A percentile compares a stretch with the other conserved stretches of the same genome.
phyloP scores from a whole-genome alignment of 2,888 invertebrate genomes.

The Papilio demoleus region DNA sequence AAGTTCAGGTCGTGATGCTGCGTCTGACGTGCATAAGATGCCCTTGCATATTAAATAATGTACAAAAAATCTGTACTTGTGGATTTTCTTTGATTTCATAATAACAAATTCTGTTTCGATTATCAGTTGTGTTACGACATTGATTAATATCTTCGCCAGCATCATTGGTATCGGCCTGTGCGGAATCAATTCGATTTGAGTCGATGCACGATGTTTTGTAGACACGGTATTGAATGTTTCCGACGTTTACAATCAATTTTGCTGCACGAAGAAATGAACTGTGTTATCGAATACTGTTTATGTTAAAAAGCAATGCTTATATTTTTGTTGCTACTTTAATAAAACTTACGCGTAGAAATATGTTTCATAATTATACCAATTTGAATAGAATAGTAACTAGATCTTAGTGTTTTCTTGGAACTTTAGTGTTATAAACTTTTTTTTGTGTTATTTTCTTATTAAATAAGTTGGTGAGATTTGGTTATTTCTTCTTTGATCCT shows the following conservation, averaged over 20 bases:
- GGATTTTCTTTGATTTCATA: too few species aligned
- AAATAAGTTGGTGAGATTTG: not conserved
- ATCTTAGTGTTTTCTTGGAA: too few species aligned
- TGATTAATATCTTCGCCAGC: conserved; percentile 7
- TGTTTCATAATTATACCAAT: not conserved
- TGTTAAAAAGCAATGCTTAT: conserved; percentile 11
- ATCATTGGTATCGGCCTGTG: conserved; percentile 26
- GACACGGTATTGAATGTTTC: conserved; percentile 17
- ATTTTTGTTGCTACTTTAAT: conserved; percentile 6
- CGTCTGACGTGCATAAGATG: too few species aligned
- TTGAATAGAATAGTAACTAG: not conserved
- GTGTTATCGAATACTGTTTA: conserved; percentile 5
- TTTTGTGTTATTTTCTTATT: not conserved
- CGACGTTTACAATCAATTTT: conserved; percentile 28
- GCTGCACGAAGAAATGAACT: conserved; percentile 7
- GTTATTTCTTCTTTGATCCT: not conserved
- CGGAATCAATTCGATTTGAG: conserved; percentile 26
- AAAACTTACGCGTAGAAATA: not conserved
- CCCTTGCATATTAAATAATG: too few species aligned
- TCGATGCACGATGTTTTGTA: conserved; percentile 21
- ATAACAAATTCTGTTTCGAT: not conserved
- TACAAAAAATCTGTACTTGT: too few species aligned
- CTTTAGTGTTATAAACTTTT: not conserved
- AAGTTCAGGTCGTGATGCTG: too few species aligned
- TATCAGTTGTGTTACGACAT: not conserved